Conservation (phyloP, 2,797 vertebrate species). For the Takifugu rubripes region DNA sequence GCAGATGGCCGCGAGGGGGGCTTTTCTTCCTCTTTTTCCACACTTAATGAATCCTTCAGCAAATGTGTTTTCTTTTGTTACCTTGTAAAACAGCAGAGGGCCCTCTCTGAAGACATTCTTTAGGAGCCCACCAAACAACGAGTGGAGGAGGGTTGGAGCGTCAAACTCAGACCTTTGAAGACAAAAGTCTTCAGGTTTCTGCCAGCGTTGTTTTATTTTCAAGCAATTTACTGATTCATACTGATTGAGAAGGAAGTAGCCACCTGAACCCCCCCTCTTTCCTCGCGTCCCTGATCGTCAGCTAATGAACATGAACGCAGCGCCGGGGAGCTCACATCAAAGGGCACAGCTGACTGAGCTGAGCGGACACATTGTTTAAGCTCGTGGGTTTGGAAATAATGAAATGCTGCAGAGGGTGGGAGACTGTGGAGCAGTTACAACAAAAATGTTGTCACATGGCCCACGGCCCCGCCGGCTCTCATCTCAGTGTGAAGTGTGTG, state of each 20-base stretch:
- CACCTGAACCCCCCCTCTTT: slow-evolving; percentile 11
- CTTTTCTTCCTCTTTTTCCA: slow-evolving; percentile 36
- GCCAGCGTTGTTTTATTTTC: slow-evolving; percentile 1
- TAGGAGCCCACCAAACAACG: slow-evolving; percentile 48
- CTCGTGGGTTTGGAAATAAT: slow-evolving; percentile 75
- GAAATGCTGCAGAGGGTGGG: slow-evolving; percentile 67
- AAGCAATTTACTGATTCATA: slow-evolving; percentile 16
- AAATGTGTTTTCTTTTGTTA: slow-evolving; percentile 68
- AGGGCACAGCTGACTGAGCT: slow-evolving; percentile 69
- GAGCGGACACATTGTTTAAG: slow-evolving; percentile 74
- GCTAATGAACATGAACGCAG: slow-evolving; percentile 65
- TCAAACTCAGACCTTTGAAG: slow-evolving; percentile 32
- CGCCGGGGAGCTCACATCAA: slow-evolving; percentile 70
- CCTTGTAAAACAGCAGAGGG: slow-evolving; percentile 60
- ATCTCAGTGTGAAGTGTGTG: slow-evolving; percentile 45
- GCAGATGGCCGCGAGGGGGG: slow-evolving; percentile 50
- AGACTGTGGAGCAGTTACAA: slow-evolving; percentile 64
- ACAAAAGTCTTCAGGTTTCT: slow-evolving; percentile 23
- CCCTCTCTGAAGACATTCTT: slow-evolving; percentile 47
- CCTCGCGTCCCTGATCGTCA: slow-evolving; percentile 44
- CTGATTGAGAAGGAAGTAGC: slow-evolving; percentile 1
- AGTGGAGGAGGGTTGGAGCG: slow-evolving; percentile 3
- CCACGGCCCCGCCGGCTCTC: slow-evolving; percentile 33
- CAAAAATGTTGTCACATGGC: slow-evolving; percentile 72
- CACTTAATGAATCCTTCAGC: slow-evolving; percentile 74